A percentile compares a stretch with the other conserved stretches of the same genome.
Evolutionary conservation across 2,113 vertebrate genomes (phyloP).

Genomic region (Pomatostomus ruficeps): DNA sequence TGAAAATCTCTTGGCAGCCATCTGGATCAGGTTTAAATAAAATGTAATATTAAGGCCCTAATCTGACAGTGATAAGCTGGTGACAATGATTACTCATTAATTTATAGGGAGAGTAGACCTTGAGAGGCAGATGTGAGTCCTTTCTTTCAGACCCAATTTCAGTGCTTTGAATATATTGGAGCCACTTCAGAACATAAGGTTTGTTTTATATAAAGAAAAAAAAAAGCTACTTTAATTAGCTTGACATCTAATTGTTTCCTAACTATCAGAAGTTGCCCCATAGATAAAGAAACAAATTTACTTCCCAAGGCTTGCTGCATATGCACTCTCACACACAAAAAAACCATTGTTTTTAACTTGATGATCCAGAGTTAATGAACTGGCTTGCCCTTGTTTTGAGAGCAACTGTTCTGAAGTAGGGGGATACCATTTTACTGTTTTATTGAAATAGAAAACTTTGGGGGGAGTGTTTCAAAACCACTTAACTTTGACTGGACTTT

Average conservation of each 20-base stretch:
- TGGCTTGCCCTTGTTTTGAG: not conserved
- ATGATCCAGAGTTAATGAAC: not conserved
- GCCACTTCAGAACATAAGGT: conserved; percentile 19
- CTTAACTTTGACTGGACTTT: not conserved
- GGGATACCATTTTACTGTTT: not conserved
- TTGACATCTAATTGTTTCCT: conserved; percentile 13
- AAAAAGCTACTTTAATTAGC: not conserved
- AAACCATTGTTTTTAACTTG: not conserved
- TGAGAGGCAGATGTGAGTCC: conserved; percentile 46
- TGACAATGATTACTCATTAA: conserved; percentile 59
- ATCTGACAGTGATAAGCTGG: conserved; percentile 51
- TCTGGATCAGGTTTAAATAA: conserved; percentile 52
- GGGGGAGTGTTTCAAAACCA: not conserved
- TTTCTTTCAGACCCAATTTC: conserved; percentile 40
- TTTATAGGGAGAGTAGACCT: conserved; percentile 34
- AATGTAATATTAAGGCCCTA: conserved; percentile 44
- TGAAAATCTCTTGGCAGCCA: conserved; percentile 52
- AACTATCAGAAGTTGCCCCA: not conserved
- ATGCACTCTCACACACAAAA: not conserved
- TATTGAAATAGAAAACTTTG: not conserved
- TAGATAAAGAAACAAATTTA: not conserved
- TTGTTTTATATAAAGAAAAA: not conserved
- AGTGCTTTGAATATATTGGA: not conserved
- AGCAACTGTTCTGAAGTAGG: not conserved
- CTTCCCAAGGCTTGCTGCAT: not conserved